Evolutionary conservation across 2,888 invertebrate species (phyloP).

Genomic region (Gymnosoma rotundatum): DNA sequence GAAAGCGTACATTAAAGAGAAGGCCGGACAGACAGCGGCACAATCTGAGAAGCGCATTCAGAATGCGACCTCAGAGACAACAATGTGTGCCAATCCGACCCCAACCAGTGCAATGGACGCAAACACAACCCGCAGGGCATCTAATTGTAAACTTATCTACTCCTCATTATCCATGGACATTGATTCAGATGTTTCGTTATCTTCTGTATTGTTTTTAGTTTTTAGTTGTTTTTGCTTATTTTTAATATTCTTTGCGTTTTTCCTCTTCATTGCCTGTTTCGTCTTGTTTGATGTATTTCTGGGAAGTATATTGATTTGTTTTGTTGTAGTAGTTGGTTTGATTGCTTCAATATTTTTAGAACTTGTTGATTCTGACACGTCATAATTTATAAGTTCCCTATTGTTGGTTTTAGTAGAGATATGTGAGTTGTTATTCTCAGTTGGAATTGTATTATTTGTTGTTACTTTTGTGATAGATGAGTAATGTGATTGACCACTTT

Average conservation of each 20-base stretch:
- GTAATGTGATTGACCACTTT: background rate
- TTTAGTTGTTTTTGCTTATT: background rate
- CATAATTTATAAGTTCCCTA: slow-evolving; percentile 6
- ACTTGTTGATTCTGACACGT: background rate
- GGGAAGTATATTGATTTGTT: background rate
- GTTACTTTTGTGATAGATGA: background rate
- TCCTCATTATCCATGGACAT: background rate
- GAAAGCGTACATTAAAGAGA: no score
- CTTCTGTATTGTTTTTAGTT: background rate
- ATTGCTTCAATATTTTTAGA: background rate
- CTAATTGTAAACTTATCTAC: background rate
- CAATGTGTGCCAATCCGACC: no score
- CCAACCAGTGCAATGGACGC: no score
- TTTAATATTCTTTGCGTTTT: slow-evolving; percentile 4
- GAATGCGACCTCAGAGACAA: no score
- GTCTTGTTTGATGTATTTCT: slow-evolving; percentile 18
- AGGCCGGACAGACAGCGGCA: no score
- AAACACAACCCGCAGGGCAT: no score
- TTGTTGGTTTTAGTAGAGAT: background rate
- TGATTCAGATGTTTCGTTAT: background rate
- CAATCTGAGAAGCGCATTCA: no score
- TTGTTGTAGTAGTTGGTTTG: background rate
- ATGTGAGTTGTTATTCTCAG: no score
- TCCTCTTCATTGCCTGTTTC: slow-evolving; percentile 8
- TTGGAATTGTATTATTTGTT: background rate